Evolutionary conservation across 2,888 invertebrate genomes (phyloP).

Genomic region (Ischnura elegans): DNA sequence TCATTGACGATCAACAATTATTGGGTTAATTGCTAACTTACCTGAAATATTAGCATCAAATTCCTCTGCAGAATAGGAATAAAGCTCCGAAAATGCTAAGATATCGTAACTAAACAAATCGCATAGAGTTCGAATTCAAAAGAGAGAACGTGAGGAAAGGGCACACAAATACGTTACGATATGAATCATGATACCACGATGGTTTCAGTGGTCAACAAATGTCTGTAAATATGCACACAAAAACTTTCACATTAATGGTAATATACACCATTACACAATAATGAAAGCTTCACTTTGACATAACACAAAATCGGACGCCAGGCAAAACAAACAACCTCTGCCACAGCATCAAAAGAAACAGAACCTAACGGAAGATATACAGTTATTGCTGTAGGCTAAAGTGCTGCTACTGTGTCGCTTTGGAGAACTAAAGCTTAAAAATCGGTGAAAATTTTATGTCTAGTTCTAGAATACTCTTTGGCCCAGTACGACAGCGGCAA

Average conservation of each 20-base stretch:
- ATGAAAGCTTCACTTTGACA: not conserved
- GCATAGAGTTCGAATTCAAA: not conserved
- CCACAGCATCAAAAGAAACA: constrained; percentile 64
- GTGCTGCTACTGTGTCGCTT: too few species aligned
- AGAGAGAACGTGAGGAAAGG: not conserved
- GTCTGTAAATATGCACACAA: not conserved
- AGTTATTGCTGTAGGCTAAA: too few species aligned
- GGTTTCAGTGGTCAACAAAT: not conserved
- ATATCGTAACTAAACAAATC: not conserved
- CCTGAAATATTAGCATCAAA: constrained; percentile 24
- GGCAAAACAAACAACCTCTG: constrained; percentile 47
- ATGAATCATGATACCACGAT: constrained; percentile 33
- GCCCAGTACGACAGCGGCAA: too few species aligned
- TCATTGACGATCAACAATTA: constrained; percentile 32
- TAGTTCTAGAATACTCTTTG: too few species aligned
- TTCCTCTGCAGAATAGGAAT: not conserved
- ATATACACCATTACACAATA: not conserved
- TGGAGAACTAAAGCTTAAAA: too few species aligned
- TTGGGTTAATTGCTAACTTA: not conserved
- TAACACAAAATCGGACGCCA: constrained; percentile 40
- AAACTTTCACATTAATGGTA: not conserved
- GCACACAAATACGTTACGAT: not conserved
- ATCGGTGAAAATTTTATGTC: too few species aligned
- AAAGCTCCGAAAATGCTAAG: not conserved
- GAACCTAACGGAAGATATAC: too few species aligned